Percentiles rank a stretch among this genome's conserved stretches.
phyloP scores from a whole-genome alignment of 2,888 invertebrate genomes.

The Nudaria mundana region DNA sequence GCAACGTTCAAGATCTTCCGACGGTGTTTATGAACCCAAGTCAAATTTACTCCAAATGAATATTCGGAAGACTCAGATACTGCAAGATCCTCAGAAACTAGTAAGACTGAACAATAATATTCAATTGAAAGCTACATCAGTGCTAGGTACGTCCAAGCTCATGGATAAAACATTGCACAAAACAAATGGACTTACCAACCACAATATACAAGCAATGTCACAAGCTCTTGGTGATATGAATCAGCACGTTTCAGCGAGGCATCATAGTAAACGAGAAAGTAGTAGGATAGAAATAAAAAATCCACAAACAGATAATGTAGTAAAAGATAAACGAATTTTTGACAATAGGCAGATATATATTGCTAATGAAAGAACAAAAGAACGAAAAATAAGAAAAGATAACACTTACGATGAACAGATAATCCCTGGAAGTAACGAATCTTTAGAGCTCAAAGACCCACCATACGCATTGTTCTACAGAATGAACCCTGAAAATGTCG shows the following conservation, averaged over 20 bases:
- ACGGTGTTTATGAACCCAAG: constrained; percentile 25
- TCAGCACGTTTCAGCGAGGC: constrained; percentile 27
- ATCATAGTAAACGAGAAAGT: constrained; percentile 31
- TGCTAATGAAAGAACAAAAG: constrained; percentile 33
- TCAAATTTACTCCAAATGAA: constrained; percentile 36
- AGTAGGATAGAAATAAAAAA: too few relatives aligned
- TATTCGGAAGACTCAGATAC: constrained; percentile 34
- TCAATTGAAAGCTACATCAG: constrained; percentile 15
- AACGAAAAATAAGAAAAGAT: constrained; percentile 12
- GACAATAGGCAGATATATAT: constrained; percentile 43
- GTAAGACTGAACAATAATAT: constrained; percentile 34
- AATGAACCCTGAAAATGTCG: constrained; percentile 43
- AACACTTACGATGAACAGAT: constrained; percentile 9
- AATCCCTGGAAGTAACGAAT: constrained; percentile 37
- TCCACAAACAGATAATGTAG: constrained; percentile 14
- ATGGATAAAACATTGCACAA: constrained; percentile 25
- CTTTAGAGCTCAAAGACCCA: constrained; percentile 32
- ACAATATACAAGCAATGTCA: constrained; percentile 28
- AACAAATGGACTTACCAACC: constrained; percentile 24
- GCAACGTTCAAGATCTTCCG: constrained; percentile 8
- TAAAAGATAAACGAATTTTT: constrained; percentile 31
- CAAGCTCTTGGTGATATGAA: constrained; percentile 36
- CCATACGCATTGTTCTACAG: constrained; percentile 59
- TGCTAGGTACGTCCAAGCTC: constrained; percentile 16
- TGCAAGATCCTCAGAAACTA: constrained; percentile 35